Evolutionary conservation across 2,888 invertebrate genomes (phyloP), one percentile per base, ranked within the genome.

Genomic region (Lepeophtheirus nordmannii): DNA sequence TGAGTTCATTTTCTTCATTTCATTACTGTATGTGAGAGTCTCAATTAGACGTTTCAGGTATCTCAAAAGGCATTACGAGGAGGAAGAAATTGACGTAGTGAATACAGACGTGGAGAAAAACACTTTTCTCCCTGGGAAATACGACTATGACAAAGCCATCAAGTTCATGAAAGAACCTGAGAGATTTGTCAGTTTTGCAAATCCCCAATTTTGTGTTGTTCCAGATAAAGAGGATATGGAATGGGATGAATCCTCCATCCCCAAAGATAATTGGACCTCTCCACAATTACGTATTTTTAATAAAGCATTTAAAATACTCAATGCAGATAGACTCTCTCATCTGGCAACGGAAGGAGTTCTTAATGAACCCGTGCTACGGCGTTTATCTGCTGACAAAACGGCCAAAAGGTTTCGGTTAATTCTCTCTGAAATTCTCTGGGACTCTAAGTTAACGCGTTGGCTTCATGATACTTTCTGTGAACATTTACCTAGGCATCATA

Each of bases 361-460:
- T 62, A 82, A 83, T 72, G 87, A 87, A 73, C 82, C 86, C 0
- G 79, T 87, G 22, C 77, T 83, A 70, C 78, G 86, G 65, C 78
- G 86, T 53, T 80, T 82, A 1, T 78, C 82, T n/a, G 79, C 86
- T 1, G 86, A 87, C 71, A 85, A 83, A 70, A 82, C 86, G 0
- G 81, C 83, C 0, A 78, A 82, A 69, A 77, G 83, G 67, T 77
- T 87, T 69, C 78, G 87, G 41, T 81, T 83, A 69, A 78, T 83
- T n/a, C 76, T 88, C 69, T 82, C 85, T 0, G 80, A 81, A 5
- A 79, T 85, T 11, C 78, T 80, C n/a, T 89, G 87, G 87, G 86
- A 88, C 70, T 74, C 80, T 30, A 81, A 82, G 69, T 75, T 85
- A 30, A 80, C 82, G 0, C 85, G 87, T 70, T 89, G 89, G 89